phyloP scores from a whole-genome alignment of 2,113 vertebrate species.

The Halichoerus grypus region DNA sequence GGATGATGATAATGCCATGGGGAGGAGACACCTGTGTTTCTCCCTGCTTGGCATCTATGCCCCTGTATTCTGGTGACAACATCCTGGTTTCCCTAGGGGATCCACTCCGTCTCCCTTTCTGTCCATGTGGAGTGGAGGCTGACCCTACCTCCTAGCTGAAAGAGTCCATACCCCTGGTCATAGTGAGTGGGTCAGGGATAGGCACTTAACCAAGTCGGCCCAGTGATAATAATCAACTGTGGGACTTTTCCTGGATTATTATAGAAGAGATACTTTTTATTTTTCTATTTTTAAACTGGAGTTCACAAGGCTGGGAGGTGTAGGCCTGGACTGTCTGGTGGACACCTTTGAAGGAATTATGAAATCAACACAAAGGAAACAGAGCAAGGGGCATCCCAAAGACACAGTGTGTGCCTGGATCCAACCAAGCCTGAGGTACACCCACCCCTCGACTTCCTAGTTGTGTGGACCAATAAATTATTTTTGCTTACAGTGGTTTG shows the following conservation, averaged over 20 bases:
- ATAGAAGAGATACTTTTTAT: neutral
- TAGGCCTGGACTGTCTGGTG: neutral
- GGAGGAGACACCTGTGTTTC: neutral
- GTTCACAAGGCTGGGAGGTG: neutral
- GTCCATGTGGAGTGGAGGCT: neutral
- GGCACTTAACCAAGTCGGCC: neutral
- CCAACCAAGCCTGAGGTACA: neutral
- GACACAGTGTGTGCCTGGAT: neutral
- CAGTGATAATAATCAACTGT: neutral
- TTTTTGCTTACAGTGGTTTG: neutral
- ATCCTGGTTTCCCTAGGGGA: neutral
- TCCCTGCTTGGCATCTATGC: too few species aligned
- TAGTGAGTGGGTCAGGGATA: neutral
- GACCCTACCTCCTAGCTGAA: neutral
- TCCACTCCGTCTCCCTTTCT: neutral
- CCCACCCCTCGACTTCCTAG: neutral
- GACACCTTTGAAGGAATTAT: neutral
- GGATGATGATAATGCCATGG: neutral
- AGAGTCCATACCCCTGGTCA: neutral
- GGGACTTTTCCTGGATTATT: neutral
- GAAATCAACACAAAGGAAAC: neutral
- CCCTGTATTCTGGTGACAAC: neutral
- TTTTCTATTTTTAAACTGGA: neutral
- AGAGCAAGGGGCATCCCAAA: neutral
- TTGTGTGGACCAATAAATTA: neutral